Conservation (phyloP, 2,113 vertebrate species). For the Pelecanus crispus region DNA sequence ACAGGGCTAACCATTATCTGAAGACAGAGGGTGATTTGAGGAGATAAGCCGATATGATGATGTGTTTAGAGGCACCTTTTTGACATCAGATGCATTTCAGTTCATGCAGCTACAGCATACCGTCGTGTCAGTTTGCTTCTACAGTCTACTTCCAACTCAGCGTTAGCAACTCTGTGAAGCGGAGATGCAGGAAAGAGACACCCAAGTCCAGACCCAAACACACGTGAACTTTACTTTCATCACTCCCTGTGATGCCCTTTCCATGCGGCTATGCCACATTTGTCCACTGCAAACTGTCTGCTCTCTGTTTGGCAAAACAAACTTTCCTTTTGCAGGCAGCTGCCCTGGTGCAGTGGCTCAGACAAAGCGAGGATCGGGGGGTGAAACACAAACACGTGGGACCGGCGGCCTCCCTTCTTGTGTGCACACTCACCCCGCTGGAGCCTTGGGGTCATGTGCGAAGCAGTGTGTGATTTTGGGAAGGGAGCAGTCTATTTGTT, state of each 20-base stretch:
- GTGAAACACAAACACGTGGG: background rate
- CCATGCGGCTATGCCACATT: background rate
- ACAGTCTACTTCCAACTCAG: background rate
- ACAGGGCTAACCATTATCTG: background rate
- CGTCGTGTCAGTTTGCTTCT: accelerated
- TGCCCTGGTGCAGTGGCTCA: background rate
- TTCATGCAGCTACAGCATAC: background rate
- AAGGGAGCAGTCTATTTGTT: slow-evolving; percentile 21
- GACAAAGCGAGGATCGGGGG: background rate
- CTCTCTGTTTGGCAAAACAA: background rate
- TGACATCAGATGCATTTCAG: background rate
- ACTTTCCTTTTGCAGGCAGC: background rate
- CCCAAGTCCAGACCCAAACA: background rate
- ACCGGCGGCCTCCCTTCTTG: background rate
- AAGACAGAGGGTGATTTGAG: background rate
- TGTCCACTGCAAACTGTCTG: background rate
- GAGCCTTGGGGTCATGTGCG: background rate
- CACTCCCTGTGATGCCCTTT: background rate
- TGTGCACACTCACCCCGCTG: background rate
- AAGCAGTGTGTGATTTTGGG: background rate
- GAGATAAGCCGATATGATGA: background rate
- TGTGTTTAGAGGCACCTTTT: background rate
- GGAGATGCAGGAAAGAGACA: background rate
- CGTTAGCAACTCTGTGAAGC: background rate
- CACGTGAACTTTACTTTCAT: background rate